Evolutionary conservation across 1,140 invertebrate species (phyloP).

Genomic region (Dufourea novaeangliae): DNA sequence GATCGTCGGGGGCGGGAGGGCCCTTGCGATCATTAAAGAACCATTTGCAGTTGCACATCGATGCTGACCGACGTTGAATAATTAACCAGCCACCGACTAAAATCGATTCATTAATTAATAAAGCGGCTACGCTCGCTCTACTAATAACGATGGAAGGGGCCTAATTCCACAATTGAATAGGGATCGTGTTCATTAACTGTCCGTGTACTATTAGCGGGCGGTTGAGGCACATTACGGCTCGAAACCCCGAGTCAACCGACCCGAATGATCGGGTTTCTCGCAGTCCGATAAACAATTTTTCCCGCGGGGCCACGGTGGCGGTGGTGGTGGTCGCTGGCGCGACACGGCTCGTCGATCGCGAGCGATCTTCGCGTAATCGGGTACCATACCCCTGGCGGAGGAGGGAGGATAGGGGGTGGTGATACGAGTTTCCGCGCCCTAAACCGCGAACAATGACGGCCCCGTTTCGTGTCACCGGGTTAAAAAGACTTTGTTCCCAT

Average conservation of each 20-base stretch:
- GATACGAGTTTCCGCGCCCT: constrained; percentile 14
- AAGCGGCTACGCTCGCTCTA: constrained; percentile 61
- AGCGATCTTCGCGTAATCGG: not conserved
- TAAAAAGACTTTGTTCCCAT: constrained; percentile 45
- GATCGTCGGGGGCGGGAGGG: not conserved
- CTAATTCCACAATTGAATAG: constrained; percentile 64
- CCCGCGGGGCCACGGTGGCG: too few relatives aligned
- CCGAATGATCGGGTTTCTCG: constrained; percentile 55
- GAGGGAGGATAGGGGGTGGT: too few relatives aligned
- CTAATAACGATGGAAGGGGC: too few relatives aligned
- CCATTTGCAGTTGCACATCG: constrained; percentile 56
- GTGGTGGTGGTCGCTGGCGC: not conserved
- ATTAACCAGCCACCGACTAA: constrained; percentile 59
- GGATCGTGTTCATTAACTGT: constrained; percentile 64
- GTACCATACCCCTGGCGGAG: too few relatives aligned
- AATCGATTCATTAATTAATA: constrained; percentile 68
- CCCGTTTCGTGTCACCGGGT: constrained; percentile 50
- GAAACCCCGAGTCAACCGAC: constrained; percentile 46
- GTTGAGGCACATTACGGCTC: constrained; percentile 50
- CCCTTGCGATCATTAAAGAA: constrained; percentile 59
- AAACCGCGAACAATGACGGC: constrained; percentile 52
- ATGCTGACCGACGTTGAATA: constrained; percentile 61
- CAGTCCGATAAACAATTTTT: constrained; percentile 49
- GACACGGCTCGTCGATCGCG: not conserved
- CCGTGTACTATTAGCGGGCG: constrained; percentile 48